Conservation (phyloP, 2,797 vertebrate genomes). For the Microcaecilia unicolor region DNA sequence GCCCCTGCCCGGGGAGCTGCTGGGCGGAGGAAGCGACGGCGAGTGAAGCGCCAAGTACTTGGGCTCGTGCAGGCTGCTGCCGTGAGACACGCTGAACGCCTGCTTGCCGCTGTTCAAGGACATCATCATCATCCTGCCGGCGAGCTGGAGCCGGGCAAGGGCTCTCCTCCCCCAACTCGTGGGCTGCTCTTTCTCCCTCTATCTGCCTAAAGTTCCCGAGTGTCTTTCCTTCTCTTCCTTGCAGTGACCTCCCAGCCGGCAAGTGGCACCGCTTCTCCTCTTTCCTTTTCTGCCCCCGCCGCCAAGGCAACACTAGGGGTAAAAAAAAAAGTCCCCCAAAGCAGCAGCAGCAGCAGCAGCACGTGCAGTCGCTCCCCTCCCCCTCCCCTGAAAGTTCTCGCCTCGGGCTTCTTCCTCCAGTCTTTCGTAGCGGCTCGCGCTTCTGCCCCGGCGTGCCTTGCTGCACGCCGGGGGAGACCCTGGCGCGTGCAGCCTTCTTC, state of each 20-base stretch:
- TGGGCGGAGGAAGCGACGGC: slow-evolving; percentile 70
- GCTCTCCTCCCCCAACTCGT: too few relatives aligned
- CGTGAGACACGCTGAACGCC: slow-evolving; percentile 83
- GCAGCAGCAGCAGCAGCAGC: too few relatives aligned
- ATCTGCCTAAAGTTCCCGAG: not conserved
- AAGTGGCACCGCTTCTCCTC: too few relatives aligned
- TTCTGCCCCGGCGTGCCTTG: slow-evolving; percentile 6
- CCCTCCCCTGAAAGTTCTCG: too few relatives aligned
- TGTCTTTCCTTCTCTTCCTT: not conserved
- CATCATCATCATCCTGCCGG: slow-evolving; percentile 92
- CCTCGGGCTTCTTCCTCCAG: not conserved
- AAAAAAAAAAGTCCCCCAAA: too few relatives aligned
- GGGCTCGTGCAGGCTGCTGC: slow-evolving; percentile 80
- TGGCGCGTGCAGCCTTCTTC: slow-evolving; percentile 17
- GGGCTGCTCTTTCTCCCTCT: not conserved
- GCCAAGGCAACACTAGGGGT: slow-evolving; percentile 57
- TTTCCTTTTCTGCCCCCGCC: too few relatives aligned
- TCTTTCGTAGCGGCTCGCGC: not conserved
- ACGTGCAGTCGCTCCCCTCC: too few relatives aligned
- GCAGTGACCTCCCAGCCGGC: not conserved
- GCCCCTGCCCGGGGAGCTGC: slow-evolving; percentile 69
- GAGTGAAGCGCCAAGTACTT: slow-evolving; percentile 85
- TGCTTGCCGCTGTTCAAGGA: slow-evolving; percentile 96
- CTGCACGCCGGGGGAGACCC: slow-evolving; percentile 28
- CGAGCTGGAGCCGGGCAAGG: slow-evolving; percentile 12